Evolutionary conservation across 2,797 vertebrate genomes (phyloP).

Genomic region (Geotria australis): DNA sequence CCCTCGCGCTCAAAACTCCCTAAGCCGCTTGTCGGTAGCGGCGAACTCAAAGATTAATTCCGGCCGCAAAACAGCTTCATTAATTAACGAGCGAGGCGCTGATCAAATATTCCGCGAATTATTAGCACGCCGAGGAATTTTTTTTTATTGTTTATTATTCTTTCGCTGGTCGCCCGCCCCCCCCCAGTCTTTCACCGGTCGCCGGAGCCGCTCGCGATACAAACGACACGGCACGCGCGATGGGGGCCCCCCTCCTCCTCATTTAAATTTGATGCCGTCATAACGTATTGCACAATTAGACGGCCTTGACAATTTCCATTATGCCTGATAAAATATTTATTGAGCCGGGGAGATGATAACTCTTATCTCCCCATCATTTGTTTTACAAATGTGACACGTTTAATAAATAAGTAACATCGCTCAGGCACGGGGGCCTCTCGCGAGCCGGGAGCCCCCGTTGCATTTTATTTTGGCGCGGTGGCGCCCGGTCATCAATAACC

Average conservation of each 20-base stretch:
- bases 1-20: too few relatives aligned
- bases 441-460: constrained; percentile 58
- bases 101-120: neutral
- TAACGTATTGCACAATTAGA: constrained; percentile 99
- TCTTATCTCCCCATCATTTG: constrained; percentile 90
- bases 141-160: neutral
- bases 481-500: constrained; percentile 61
- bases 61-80: too few relatives aligned
- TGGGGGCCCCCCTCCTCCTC: too few relatives aligned
- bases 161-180: neutral
- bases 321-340: constrained; percentile 99
- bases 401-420: constrained; percentile 83
- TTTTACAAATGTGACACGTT: constrained; percentile 70
- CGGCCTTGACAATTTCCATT: constrained; percentile 99
- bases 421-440: constrained; percentile 66
- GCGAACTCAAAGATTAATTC: too few relatives aligned
- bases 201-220: neutral
- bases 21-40: too few relatives aligned
- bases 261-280: constrained; percentile 99
- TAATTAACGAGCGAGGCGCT: too few relatives aligned
- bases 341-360: constrained; percentile 90
- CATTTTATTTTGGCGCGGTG: constrained; percentile 78
- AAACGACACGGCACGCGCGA: neutral
- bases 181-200: neutral
- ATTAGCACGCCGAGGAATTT: neutral